phyloP scores from a whole-genome alignment of 2,113 vertebrate genomes.

The Lanius ludovicianus region DNA sequence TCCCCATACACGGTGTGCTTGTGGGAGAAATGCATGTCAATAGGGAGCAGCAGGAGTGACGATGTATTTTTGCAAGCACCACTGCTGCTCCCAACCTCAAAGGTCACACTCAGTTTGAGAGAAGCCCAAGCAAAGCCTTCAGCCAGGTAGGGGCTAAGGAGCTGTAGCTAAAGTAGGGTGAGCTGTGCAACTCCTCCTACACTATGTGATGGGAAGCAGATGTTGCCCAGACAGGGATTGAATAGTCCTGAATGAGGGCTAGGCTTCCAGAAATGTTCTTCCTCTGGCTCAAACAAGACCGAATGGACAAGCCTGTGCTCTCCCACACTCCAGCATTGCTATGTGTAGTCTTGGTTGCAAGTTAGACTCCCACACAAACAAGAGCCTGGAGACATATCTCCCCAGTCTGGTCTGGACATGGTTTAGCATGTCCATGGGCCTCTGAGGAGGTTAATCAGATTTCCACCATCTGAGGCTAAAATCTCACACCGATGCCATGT shows the following conservation, averaged over 20 bases:
- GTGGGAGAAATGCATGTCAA: not conserved
- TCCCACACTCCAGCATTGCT: not conserved
- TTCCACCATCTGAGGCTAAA: not conserved
- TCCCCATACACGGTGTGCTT: not conserved
- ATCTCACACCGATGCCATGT: rapidly evolving
- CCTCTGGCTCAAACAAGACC: not conserved
- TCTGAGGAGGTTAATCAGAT: not conserved
- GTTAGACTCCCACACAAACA: not conserved
- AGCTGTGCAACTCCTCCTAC: not conserved
- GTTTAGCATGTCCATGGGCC: not conserved
- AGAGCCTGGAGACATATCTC: not conserved
- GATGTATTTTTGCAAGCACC: not conserved
- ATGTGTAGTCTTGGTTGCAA: not conserved
- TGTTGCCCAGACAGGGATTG: not conserved
- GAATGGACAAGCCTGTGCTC: not conserved
- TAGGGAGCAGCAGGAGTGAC: not conserved
- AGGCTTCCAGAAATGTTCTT: not conserved
- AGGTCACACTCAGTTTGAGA: not conserved
- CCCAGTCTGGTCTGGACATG: not conserved
- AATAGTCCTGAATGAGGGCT: not conserved
- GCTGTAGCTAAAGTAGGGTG: not conserved
- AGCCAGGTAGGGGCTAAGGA: not conserved
- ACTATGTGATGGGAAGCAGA: not conserved
- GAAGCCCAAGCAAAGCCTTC: not conserved
- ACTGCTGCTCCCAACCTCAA: not conserved